Evolutionary conservation across 2,113 vertebrate species (phyloP).

Genomic region (Oriolus oriolus): DNA sequence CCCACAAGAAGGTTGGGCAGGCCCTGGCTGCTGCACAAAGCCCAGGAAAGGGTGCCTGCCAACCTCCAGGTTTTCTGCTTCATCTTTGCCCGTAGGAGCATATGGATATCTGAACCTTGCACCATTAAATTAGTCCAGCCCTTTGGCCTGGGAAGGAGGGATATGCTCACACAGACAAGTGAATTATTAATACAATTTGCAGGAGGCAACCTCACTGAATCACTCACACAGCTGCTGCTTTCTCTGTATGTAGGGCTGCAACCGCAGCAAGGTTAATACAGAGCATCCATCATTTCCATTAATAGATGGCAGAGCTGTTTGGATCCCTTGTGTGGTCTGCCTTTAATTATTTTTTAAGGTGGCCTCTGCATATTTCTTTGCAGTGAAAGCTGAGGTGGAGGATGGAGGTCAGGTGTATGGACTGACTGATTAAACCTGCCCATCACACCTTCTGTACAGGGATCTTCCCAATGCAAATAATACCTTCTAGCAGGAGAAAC

Average conservation of each 20-base stretch:
- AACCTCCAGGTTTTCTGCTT: not conserved
- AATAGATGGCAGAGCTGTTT: conserved; percentile 28
- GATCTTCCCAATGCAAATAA: not conserved
- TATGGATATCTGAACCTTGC: not conserved
- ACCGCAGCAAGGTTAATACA: conserved; percentile 39
- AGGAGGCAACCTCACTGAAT: conserved; percentile 38
- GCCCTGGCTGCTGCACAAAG: not conserved
- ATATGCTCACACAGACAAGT: conserved; percentile 19
- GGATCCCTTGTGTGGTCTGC: conserved; percentile 29
- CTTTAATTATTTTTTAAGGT: conserved; percentile 62
- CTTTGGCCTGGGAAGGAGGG: not conserved
- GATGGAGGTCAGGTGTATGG: not conserved
- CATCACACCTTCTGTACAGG: not conserved
- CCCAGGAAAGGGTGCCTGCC: not conserved
- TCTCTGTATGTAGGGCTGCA: not conserved
- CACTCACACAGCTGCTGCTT: not conserved
- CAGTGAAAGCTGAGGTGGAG: not conserved
- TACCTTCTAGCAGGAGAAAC: not conserved
- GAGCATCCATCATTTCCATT: conserved; percentile 61
- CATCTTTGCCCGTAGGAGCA: not conserved
- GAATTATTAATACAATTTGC: conserved; percentile 60
- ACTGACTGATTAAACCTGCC: conserved; percentile 26
- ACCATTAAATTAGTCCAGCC: not conserved
- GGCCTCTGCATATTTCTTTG: conserved; percentile 21
- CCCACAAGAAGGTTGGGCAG: not conserved